Conservation (phyloP, 1,140 invertebrate species). For the Drosophila ironensis region DNA sequence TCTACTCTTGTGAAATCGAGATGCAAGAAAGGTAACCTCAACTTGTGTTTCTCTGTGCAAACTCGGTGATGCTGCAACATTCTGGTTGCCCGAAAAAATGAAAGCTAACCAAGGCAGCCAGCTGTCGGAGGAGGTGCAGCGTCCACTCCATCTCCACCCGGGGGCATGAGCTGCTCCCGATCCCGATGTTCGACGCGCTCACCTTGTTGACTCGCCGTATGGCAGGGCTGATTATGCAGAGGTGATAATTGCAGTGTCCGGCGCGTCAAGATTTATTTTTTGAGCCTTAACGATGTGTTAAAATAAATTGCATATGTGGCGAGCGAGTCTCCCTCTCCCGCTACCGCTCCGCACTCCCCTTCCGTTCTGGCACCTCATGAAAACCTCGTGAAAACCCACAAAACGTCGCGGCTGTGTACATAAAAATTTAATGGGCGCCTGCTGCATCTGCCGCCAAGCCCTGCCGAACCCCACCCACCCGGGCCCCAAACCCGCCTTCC, state of each 20-base stretch:
- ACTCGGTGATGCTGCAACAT: background rate
- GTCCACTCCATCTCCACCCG: slow-evolving; percentile 22
- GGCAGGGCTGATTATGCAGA: slow-evolving; percentile 72
- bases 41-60: background rate
- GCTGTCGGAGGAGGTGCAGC: slow-evolving; percentile 35
- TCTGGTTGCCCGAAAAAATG: slow-evolving; percentile 38
- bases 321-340: background rate
- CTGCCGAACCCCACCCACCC: too few species aligned
- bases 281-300: slow-evolving; percentile 80
- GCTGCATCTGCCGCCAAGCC: slow-evolving; percentile 23
- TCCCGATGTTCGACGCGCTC: slow-evolving; percentile 69
- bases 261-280: slow-evolving; percentile 79
- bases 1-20: too few species aligned
- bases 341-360: slow-evolving; percentile 6
- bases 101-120: slow-evolving; percentile 45
- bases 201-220: slow-evolving; percentile 30
- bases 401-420: slow-evolving; percentile 76
- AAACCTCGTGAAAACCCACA: slow-evolving; percentile 57
- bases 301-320: slow-evolving; percentile 75
- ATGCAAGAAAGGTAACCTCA: background rate
- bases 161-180: slow-evolving; percentile 73
- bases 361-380: background rate
- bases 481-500: background rate
- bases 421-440: slow-evolving; percentile 62
- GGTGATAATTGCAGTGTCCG: slow-evolving; percentile 80